These are phyloP conservation scores for Psix sp. DNA, from an alignment of 1,140 invertebrate species.

Conservation along the genomic window DNA sequence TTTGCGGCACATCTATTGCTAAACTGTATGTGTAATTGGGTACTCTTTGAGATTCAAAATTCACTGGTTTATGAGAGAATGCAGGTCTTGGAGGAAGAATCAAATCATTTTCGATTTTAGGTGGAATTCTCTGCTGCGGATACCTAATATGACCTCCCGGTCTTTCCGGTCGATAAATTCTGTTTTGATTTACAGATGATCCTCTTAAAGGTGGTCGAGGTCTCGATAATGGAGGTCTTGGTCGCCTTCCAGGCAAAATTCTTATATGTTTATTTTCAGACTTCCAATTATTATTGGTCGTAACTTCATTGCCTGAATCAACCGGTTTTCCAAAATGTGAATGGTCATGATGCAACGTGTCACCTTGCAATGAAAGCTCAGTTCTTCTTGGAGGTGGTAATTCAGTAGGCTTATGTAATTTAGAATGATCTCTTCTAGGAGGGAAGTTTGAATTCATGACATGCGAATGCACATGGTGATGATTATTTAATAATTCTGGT, in stretches of 20 bases:
- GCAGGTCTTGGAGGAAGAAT: conserved; percentile 23
- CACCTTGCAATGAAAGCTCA: conserved; percentile 62
- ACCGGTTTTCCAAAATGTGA: conserved; percentile 45
- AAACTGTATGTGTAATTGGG: conserved; percentile 33
- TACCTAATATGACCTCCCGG: conserved; percentile 61
- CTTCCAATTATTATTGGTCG: conserved; percentile 65
- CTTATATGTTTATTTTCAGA: conserved; percentile 68
- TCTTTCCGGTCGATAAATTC: conserved; percentile 62
- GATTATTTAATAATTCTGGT: conserved; percentile 64
- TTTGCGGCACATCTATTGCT: conserved; percentile 26
- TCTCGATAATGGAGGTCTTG: conserved; percentile 66
- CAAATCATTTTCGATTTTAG: conserved; percentile 56
- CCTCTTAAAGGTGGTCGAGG: conserved; percentile 56
- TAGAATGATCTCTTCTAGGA: conserved; percentile 65
- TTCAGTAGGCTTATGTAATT: conserved; percentile 62
- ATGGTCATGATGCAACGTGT: conserved; percentile 61
- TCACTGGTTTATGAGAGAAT: conserved; percentile 46
- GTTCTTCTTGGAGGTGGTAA: conserved; percentile 69
- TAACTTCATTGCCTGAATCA: conserved; percentile 61
- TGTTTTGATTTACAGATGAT: conserved; percentile 57
- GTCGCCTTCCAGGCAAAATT: conserved; percentile 56
- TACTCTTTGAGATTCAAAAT: conserved; percentile 37
- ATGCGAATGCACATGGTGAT: conserved; percentile 57
- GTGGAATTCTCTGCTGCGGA: conserved; percentile 60
- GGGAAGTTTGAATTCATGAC: conserved; percentile 52